phyloP scores from a whole-genome alignment of 2,797 vertebrate genomes.

The Sebastes steindachneri region DNA sequence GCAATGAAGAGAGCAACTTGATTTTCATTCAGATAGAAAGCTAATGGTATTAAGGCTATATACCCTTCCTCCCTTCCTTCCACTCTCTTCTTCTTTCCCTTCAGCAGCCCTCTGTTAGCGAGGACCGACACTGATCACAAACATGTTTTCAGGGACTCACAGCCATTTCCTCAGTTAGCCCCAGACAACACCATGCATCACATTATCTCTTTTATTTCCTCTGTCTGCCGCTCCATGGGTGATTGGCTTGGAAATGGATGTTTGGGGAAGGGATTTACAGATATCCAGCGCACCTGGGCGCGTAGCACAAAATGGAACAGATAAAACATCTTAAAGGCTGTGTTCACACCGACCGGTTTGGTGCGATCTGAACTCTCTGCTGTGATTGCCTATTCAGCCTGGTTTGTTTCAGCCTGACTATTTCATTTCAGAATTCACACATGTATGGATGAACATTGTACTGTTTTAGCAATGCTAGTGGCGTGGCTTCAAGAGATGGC shows the following conservation, averaged over 20 bases:
- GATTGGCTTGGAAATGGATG: conserved; percentile 69
- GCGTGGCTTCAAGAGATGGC: background rate
- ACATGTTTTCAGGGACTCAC: conserved; percentile 66
- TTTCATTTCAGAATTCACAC: background rate
- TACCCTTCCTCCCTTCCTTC: conserved; percentile 17
- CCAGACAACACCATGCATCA: conserved; percentile 65
- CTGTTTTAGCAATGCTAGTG: background rate
- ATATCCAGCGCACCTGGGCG: conserved; percentile 36
- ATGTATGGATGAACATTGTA: background rate
- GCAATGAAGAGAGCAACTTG: conserved; percentile 64
- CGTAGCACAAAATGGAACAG: conserved; percentile 26
- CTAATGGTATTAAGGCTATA: conserved; percentile 29
- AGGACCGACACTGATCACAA: conserved; percentile 51
- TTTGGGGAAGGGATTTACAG: conserved; percentile 64
- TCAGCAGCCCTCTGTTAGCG: conserved; percentile 3
- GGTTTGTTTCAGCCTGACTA: background rate
- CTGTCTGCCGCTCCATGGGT: conserved; percentile 40
- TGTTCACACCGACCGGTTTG: background rate
- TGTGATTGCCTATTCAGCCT: background rate
- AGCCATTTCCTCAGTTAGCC: conserved; percentile 62
- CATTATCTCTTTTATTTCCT: conserved; percentile 69
- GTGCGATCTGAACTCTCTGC: background rate
- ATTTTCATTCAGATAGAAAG: conserved; percentile 75
- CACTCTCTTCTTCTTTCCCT: background rate
- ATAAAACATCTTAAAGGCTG: conserved; percentile 12